A percentile compares a stretch with the other conserved stretches of the same genome.
Evolutionary conservation across 2,797 vertebrate genomes (phyloP).

Genomic region (Scolopax rusticola): DNA sequence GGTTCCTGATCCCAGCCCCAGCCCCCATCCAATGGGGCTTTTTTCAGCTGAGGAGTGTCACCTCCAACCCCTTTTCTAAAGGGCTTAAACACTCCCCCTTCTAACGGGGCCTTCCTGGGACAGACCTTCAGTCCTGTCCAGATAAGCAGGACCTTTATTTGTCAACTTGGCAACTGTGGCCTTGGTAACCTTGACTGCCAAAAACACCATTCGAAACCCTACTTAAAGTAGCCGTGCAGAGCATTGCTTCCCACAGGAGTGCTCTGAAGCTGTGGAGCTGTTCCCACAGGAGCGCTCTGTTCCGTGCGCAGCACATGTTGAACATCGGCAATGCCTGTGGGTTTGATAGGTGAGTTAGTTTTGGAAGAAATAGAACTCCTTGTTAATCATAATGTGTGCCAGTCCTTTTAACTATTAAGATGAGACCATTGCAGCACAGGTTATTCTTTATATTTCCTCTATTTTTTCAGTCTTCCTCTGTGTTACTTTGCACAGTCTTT

Average conservation of each 20-base stretch:
- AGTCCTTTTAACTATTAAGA: background rate
- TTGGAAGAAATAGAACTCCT: background rate
- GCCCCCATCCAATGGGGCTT: background rate
- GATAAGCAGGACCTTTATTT: background rate
- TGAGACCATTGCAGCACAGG: fast-evolving
- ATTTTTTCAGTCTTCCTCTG: background rate
- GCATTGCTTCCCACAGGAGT: background rate
- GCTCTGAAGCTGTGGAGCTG: background rate
- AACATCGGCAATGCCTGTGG: background rate
- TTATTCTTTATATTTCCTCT: background rate
- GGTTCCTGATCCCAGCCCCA: background rate
- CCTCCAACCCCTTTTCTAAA: background rate
- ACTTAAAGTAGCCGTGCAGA: background rate
- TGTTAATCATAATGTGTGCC: background rate
- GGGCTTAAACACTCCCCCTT: background rate
- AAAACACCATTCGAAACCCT: background rate
- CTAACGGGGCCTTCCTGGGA: background rate
- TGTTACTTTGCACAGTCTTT: background rate
- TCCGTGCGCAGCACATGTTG: background rate
- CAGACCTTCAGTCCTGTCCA: background rate
- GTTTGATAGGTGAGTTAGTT: background rate
- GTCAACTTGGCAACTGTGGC: background rate
- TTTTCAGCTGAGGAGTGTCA: background rate
- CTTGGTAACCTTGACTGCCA: background rate
- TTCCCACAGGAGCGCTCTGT: fast-evolving